Conservation (phyloP, 2,888 invertebrate species). For the Meghimatium bilineatum region DNA sequence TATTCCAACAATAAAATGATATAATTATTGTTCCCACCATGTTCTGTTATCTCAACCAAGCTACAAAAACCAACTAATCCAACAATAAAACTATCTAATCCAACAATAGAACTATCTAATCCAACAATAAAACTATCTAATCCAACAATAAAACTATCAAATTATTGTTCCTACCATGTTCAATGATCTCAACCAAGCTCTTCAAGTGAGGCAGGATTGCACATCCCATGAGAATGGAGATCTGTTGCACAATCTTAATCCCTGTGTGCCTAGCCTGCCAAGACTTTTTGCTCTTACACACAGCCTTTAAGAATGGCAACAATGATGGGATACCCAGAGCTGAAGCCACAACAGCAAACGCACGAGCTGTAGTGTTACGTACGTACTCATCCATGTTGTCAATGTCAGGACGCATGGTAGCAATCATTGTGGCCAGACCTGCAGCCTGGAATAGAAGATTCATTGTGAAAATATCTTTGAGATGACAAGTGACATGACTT, state of each 20-base stretch:
- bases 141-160: too few species aligned
- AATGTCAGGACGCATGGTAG: constrained; percentile 99
- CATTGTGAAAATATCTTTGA: neutral
- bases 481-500: neutral
- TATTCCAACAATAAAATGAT: too few species aligned
- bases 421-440: constrained; percentile 99
- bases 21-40: too few species aligned
- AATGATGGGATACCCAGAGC: constrained; percentile 98
- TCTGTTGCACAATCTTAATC: constrained; percentile 99
- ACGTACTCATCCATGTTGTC: constrained; percentile 99
- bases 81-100: too few species aligned
- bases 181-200: constrained; percentile 98
- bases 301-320: constrained; percentile 97
- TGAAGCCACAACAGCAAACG: constrained; percentile 99
- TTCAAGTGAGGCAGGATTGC: constrained; percentile 98
- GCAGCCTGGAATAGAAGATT: constrained; percentile 83
- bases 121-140: too few species aligned
- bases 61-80: too few species aligned
- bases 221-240: constrained; percentile 99
- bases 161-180: constrained; percentile 90
- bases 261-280: constrained; percentile 98
- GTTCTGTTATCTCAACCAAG: too few species aligned
- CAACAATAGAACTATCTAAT: too few species aligned
- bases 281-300: constrained; percentile 98
- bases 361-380: constrained; percentile 98